phyloP scores from a whole-genome alignment of 1,140 invertebrate genomes.

The Drosophila pruinosa region DNA sequence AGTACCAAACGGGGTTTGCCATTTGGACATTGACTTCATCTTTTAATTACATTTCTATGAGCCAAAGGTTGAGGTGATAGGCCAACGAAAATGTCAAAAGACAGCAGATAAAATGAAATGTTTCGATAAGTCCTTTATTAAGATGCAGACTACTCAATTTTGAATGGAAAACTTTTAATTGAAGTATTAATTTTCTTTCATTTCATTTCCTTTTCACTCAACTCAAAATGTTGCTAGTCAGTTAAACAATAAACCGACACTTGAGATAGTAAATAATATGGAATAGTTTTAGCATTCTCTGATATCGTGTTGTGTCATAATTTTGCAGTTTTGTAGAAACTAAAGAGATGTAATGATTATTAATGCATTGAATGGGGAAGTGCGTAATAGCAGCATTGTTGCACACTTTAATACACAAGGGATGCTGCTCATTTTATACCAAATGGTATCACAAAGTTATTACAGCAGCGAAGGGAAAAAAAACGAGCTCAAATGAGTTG shows the following conservation, averaged over 20 bases:
- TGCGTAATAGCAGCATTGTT: conserved; percentile 9
- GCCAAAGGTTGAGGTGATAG: not conserved
- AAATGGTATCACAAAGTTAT: conserved; percentile 40
- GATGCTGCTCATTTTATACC: conserved; percentile 21
- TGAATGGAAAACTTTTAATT: not conserved
- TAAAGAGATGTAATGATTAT: not conserved
- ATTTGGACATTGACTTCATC: conserved; percentile 28
- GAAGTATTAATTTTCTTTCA: not conserved
- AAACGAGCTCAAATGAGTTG: conserved; percentile 56
- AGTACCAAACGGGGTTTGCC: conserved; percentile 48
- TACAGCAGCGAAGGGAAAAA: conserved; percentile 4
- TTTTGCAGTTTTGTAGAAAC: too few relatives aligned
- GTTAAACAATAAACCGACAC: not conserved
- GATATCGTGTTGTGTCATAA: too few relatives aligned
- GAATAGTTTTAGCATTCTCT: too few relatives aligned
- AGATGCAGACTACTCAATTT: not conserved
- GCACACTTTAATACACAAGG: conserved; percentile 25
- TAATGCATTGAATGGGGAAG: conserved; percentile 21
- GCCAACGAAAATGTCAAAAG: not conserved
- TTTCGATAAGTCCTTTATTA: not conserved
- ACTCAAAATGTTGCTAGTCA: not conserved
- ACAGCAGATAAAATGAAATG: not conserved
- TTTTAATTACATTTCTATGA: conserved; percentile 15
- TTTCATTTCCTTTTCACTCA: not conserved
- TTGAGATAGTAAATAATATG: too few relatives aligned